Base-by-base conservation (phyloP, 2,888 invertebrate genomes). In the Melanostoma mellinum region DNA sequence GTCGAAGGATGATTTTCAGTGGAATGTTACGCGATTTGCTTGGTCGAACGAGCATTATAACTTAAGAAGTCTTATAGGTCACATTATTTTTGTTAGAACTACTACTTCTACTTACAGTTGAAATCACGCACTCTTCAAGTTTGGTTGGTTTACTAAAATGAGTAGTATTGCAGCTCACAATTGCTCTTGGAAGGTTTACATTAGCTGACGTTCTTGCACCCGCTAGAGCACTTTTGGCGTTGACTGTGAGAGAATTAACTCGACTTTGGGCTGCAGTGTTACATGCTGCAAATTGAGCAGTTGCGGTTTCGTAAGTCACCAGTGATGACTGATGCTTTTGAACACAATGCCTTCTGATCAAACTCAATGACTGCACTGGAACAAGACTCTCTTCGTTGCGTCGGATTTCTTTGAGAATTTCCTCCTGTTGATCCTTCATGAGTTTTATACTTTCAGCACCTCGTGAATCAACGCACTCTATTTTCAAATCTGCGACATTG, bases 271-370 rank as follows among this genome's bases (percentile, higher is more conserved):
- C 58, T 3, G n/a, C 6, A 1, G n/a, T 1, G 20, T 20, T 38
- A 8, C 73, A 74, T 6, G 33, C 2, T 9, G 10, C 0, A 2
- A 65, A 35, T 56, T 52, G 10, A n/a, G 44, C 2, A 3, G 3
- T 2, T n/a, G 53, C 50, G 3, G 9, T 8, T 1, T 6, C 6
- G 1, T n/a, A n/a, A 2, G 6, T 30, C 3, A 61, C 33, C 20
- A 76, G 4, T 36, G 33, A 4, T 3, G 9, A 2, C 33, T 38
- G 52, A 44, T 76, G 20, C 40, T 76, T 69, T 32, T 69, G 76
- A 38, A 69, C 46, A 40, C 76, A 76, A 38, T 46, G 44, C 46
- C 61, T 76, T 8, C 40, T 60, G 10, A 20, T 33, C 20, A 32
- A 8, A 20, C 76, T 69, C 10, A 76, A 6, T 3, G 60, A 9